A percentile compares a stretch with the other conserved stretches of the same genome.
Evolutionary conservation across 2,113 vertebrate species (phyloP).

Genomic region (Podarcis cretensis): DNA sequence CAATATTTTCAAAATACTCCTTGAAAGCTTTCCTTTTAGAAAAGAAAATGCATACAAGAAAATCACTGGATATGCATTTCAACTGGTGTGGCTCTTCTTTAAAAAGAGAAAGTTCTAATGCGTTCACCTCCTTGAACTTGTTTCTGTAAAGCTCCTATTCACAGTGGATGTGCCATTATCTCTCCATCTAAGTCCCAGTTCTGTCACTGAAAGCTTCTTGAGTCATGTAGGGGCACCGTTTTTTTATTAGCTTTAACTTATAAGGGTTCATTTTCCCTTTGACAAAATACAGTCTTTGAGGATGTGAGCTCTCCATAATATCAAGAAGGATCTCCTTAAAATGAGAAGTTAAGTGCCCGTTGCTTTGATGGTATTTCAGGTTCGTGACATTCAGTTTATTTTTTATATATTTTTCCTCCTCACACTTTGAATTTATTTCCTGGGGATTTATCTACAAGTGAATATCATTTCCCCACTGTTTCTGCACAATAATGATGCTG

Average conservation of each 20-base stretch:
- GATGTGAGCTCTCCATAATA: slow-evolving; percentile 11
- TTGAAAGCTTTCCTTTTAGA: neutral
- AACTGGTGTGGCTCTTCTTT: neutral
- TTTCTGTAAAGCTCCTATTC: slow-evolving; percentile 3
- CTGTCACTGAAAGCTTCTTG: slow-evolving; percentile 5
- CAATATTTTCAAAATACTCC: neutral
- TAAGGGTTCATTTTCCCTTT: slow-evolving; percentile 30
- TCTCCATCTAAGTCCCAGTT: neutral
- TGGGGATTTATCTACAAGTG: neutral
- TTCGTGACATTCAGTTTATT: neutral
- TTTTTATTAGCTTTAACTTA: slow-evolving; percentile 15
- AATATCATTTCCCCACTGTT: neutral
- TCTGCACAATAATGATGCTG: neutral
- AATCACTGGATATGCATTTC: neutral
- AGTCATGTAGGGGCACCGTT: neutral
- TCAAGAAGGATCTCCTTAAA: slow-evolving; percentile 15
- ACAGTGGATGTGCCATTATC: neutral
- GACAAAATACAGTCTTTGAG: neutral
- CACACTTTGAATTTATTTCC: neutral
- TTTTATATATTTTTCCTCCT: too few species aligned
- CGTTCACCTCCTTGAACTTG: neutral
- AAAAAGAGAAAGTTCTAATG: neutral
- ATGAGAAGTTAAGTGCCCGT: neutral
- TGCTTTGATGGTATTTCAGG: slow-evolving; percentile 19
- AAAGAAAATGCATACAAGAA: neutral